Evolutionary conservation across 2,888 invertebrate species (phyloP).

Genomic region (Xestia sexstrigata): DNA sequence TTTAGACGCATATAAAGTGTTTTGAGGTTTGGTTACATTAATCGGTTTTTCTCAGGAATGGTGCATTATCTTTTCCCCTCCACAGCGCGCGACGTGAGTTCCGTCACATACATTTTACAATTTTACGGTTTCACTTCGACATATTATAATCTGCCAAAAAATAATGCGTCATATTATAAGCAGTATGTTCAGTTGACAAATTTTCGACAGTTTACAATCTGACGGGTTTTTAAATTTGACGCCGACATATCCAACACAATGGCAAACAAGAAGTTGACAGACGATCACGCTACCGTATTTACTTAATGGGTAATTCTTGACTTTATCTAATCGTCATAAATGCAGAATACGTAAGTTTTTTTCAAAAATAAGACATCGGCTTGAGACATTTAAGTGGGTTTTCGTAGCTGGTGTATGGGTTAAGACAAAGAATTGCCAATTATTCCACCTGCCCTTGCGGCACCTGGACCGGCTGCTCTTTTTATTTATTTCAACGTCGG

Average conservation of each 20-base stretch:
- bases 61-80: no score
- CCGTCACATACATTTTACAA: no score
- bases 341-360: constrained; percentile 51
- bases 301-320: constrained; percentile 51
- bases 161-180: no score
- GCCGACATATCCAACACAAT: constrained; percentile 31
- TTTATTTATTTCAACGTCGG: constrained; percentile 89
- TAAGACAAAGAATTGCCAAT: constrained; percentile 90
- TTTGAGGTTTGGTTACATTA: no score
- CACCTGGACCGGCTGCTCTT: constrained; percentile 89
- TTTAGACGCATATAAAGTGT: no score
- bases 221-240: no score
- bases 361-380: constrained; percentile 80
- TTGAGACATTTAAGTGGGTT: constrained; percentile 82
- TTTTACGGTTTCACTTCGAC: no score
- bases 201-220: no score
- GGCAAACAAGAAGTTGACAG: constrained; percentile 41
- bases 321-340: constrained; percentile 66
- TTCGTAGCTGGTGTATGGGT: constrained; percentile 81
- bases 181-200: no score
- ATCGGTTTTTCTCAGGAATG: no score
- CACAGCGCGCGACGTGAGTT: no score
- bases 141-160: no score
- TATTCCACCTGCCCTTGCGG: constrained; percentile 89
- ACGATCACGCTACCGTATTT: constrained; percentile 56